Evolutionary conservation across 2,888 invertebrate genomes (phyloP).

Genomic region (Serrognathus titanus): DNA sequence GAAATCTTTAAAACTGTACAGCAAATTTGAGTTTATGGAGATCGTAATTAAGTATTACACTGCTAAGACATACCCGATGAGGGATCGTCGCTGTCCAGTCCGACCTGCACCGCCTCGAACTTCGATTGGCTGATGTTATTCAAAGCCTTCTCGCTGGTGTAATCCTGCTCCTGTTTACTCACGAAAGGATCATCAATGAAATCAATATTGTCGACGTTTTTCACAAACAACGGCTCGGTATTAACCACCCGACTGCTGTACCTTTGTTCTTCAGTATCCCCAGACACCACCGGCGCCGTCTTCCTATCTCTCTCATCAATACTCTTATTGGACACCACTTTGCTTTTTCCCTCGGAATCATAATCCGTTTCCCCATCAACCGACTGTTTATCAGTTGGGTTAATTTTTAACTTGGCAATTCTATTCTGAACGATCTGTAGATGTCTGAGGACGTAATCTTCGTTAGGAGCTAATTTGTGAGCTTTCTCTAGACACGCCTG

Average conservation of each 20-base stretch:
- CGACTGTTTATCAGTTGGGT: slow-evolving; percentile 30
- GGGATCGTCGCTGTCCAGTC: slow-evolving; percentile 47
- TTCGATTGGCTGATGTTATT: slow-evolving; percentile 19
- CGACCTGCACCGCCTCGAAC: slow-evolving; percentile 20
- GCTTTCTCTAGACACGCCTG: slow-evolving; percentile 81
- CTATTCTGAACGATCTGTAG: slow-evolving; percentile 81
- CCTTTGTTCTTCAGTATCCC: slow-evolving; percentile 45
- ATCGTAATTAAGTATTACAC: slow-evolving; percentile 19
- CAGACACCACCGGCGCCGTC: slow-evolving; percentile 45
- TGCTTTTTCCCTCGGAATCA: slow-evolving; percentile 31
- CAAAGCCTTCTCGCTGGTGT: slow-evolving; percentile 10
- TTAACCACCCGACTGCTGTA: slow-evolving; percentile 49
- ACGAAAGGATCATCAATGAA: slow-evolving; percentile 21
- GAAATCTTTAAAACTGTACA: slow-evolving; percentile 16
- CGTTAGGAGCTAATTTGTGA: slow-evolving; percentile 77
- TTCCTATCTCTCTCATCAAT: slow-evolving; percentile 44
- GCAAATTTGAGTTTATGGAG: slow-evolving; percentile 1
- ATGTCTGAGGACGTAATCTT: slow-evolving; percentile 88
- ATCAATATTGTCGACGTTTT: slow-evolving; percentile 39
- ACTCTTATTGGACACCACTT: slow-evolving; percentile 46
- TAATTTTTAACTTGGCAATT: slow-evolving; percentile 48
- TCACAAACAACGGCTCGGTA: slow-evolving; percentile 48
- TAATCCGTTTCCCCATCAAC: slow-evolving; percentile 16
- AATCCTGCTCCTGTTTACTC: slow-evolving; percentile 11
- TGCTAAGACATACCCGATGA: slow-evolving; percentile 53